phyloP scores from a whole-genome alignment of 2,113 vertebrate genomes.

The Rafetus swinhoei region DNA sequence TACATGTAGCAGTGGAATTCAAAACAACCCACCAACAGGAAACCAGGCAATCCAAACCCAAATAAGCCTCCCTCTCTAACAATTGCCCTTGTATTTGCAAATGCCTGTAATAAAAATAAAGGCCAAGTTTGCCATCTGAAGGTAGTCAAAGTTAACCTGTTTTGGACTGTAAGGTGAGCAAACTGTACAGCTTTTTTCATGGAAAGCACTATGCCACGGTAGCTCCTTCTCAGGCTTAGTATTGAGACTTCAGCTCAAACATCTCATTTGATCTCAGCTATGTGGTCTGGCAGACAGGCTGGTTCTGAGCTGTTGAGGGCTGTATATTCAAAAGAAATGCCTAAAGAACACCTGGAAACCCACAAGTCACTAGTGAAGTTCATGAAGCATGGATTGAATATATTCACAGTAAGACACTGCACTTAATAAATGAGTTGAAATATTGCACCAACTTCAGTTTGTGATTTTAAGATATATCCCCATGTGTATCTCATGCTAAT shows the following conservation, averaged over 20 bases:
- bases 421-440: neutral
- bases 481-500: neutral
- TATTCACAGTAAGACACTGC: neutral
- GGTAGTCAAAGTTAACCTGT: neutral
- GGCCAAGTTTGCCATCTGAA: neutral
- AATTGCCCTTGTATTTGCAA: neutral
- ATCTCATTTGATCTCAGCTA: neutral
- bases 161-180: neutral
- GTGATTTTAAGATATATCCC: neutral
- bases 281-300: neutral
- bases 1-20: rapidly evolving
- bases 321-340: neutral
- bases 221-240: neutral
- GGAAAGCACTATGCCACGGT: neutral
- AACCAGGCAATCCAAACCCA: neutral
- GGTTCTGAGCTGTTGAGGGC: neutral
- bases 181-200: neutral
- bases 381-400: neutral
- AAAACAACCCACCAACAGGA: neutral
- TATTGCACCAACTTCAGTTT: neutral
- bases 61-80: neutral
- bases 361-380: neutral
- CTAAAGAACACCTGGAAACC: neutral
- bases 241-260: neutral
- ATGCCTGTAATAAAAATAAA: neutral